These are phyloP conservation scores for Hypena proboscidalis DNA, from an alignment of 2,888 invertebrate species.

Conservation along the genomic window DNA sequence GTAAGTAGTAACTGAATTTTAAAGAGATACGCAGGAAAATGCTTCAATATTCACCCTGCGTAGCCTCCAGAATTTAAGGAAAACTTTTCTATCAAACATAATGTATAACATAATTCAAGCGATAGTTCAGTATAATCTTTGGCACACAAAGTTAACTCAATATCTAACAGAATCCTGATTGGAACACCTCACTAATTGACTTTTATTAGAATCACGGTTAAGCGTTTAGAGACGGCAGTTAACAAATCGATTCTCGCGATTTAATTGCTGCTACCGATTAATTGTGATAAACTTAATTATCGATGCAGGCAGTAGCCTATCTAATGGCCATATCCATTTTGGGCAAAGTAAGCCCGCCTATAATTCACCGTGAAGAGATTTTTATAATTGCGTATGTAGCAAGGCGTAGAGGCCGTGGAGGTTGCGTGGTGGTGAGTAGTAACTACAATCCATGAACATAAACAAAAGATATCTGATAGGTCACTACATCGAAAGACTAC, in stretches of 20 bases:
- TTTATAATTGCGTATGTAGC: slow-evolving; percentile 8
- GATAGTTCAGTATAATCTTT: too few species aligned
- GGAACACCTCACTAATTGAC: slow-evolving; percentile 27
- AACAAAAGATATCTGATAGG: too few species aligned
- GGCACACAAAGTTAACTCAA: too few species aligned
- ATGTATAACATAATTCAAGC: slow-evolving; percentile 16
- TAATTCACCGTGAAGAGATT: slow-evolving; percentile 41
- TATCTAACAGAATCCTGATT: too few species aligned
- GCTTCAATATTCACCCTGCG: too few species aligned
- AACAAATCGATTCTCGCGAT: slow-evolving; percentile 71
- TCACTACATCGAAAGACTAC: too few species aligned
- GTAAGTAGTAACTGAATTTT: too few species aligned
- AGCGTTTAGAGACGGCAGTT: slow-evolving; percentile 69
- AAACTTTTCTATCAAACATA: background rate
- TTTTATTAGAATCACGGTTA: slow-evolving; percentile 46
- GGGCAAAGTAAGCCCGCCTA: slow-evolving; percentile 40
- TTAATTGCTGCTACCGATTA: slow-evolving; percentile 68
- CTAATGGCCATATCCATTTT: slow-evolving; percentile 55
- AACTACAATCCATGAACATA: too few species aligned
- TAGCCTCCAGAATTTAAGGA: too few species aligned
- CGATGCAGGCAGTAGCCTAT: slow-evolving; percentile 63
- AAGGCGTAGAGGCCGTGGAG: too few species aligned
- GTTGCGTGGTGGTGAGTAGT: too few species aligned
- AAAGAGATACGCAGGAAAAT: too few species aligned
- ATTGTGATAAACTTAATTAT: slow-evolving; percentile 55